Percentiles rank a stretch among this genome's conserved stretches.
These are phyloP conservation scores for Cynocephalus volans DNA, from an alignment of 2,113 vertebrate species.

Conservation along the genomic window DNA sequence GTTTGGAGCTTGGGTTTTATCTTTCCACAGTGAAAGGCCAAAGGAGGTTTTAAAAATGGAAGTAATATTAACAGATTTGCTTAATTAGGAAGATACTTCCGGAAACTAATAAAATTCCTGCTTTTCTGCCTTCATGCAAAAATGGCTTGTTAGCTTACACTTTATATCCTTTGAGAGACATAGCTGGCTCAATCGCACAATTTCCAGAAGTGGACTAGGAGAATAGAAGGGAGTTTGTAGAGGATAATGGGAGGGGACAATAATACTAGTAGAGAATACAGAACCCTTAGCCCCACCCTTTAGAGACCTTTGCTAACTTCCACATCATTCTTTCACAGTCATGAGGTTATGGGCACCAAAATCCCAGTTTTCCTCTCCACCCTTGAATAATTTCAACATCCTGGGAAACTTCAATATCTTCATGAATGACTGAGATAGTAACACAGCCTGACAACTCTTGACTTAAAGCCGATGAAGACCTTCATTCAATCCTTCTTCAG, in stretches of 20 bases:
- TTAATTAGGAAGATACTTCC: background rate
- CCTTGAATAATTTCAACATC: background rate
- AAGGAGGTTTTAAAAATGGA: background rate
- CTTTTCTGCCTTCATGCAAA: background rate
- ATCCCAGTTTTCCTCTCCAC: background rate
- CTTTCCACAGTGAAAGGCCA: background rate
- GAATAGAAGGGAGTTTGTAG: background rate
- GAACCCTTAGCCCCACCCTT: fast-evolving
- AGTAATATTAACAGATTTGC: background rate
- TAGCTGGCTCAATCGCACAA: background rate
- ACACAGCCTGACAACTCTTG: background rate
- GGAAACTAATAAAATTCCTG: background rate
- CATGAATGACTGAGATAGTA: background rate
- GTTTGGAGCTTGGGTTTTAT: background rate
- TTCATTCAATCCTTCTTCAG: background rate
- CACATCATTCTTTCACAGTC: background rate
- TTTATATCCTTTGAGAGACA: background rate
- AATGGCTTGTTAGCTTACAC: background rate
- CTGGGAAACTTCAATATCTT: background rate
- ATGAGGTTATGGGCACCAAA: background rate
- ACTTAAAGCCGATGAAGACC: background rate
- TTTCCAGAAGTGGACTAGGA: background rate
- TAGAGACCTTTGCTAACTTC: background rate
- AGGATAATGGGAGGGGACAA: background rate
- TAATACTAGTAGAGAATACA: background rate